Percentiles rank a stretch among this genome's conserved stretches.
Evolutionary conservation across 1,140 invertebrate species (phyloP).

Genomic region (Gonioctena quinquepunctata): DNA sequence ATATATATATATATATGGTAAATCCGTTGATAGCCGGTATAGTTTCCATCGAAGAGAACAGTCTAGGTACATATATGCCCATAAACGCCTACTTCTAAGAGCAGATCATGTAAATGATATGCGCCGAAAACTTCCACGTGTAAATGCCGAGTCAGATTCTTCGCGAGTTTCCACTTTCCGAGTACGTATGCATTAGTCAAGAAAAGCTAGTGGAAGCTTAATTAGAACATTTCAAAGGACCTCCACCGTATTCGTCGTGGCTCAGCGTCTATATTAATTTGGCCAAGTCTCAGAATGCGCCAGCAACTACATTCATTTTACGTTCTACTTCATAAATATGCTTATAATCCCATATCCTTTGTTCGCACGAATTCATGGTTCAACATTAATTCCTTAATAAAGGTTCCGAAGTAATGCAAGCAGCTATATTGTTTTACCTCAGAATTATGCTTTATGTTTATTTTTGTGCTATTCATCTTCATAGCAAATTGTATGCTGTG

Average conservation of each 20-base stretch:
- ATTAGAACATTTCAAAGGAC: constrained; percentile 10
- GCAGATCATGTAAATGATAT: too few species aligned
- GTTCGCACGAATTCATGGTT: background rate
- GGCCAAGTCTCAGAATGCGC: background rate
- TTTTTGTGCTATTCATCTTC: background rate
- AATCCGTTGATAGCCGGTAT: too few species aligned
- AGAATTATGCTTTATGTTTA: background rate
- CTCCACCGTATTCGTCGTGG: background rate
- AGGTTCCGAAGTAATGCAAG: background rate
- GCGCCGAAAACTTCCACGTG: too few species aligned
- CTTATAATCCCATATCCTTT: constrained; percentile 1
- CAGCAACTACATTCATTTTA: constrained; percentile 6
- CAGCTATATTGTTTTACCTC: background rate
- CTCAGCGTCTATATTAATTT: constrained; percentile 5
- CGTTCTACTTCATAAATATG: constrained; percentile 12
- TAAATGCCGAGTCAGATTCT: background rate
- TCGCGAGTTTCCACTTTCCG: background rate
- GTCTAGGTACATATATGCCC: too few species aligned
- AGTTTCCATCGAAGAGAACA: too few species aligned
- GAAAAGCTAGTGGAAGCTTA: constrained; percentile 2
- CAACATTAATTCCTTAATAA: background rate
- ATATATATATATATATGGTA: too few species aligned
- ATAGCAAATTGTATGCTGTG: too few species aligned
- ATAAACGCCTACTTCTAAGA: too few species aligned
- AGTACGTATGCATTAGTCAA: background rate